Base-by-base conservation (phyloP, 2,888 invertebrate genomes). In the Aquatica leii region DNA sequence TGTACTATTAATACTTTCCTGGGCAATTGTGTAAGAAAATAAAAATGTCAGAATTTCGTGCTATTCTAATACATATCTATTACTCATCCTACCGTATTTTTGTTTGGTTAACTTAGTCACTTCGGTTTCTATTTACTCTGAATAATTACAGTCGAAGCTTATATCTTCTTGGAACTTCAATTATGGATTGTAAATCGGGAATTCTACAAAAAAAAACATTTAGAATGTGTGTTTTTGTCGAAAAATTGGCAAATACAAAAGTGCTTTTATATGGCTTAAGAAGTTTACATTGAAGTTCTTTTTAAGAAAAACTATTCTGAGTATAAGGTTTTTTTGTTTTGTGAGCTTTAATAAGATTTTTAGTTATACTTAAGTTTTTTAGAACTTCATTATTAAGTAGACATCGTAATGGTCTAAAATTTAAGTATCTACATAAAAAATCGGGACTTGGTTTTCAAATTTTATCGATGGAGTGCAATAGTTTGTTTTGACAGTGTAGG, bases 21-120 rank as follows among this genome's bases (percentile, higher is more conserved):
- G 15, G 14, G 17, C 14, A 8, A 17, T 46, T 46, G 20, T n/a
- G 20, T 46, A 46, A 46, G 17, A 18, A 46, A 46, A 8, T 46
- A 46, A 46, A 46, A 46, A 46, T 46, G 46, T 46, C 46, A 18
- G 46, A 46, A 46, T 41, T 14, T 12, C 8, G 12, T 41, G 14
- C 18, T 46, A 46, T 20, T 46, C 18, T 18, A 46, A 18, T 46
- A 2, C 24, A 46, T 46, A 15, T 46, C 46, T 46, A 24, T 24
- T 46, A 46, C 46, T 46, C 46, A 46, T 46, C 46, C 18, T 11
- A 46, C 15, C 15, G 46, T 46, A 12, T 43, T 15, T 46, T 18
- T 46, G 18, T 46, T 46, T 46, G n/a, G 46, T 20, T 18, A 11
- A 20, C 41, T 46, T 46, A 46, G 46, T 46, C 46, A 46, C 46